Percentiles rank a stretch among this genome's conserved stretches.
These are phyloP conservation scores for Endomychus coccineus DNA, from an alignment of 2,888 invertebrate species.

Conservation along the genomic window DNA sequence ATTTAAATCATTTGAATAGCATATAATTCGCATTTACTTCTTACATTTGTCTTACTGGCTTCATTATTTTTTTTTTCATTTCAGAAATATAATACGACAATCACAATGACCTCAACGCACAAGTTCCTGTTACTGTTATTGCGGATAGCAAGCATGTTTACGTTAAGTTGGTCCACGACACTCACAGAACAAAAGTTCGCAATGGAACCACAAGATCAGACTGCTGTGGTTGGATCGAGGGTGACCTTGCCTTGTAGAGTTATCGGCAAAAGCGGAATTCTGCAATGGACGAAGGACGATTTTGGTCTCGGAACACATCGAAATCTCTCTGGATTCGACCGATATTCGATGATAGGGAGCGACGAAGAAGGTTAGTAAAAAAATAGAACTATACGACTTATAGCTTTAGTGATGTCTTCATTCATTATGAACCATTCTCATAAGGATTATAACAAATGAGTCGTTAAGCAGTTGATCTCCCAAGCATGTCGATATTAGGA, in stretches of 20 bases:
- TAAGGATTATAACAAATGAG: too few relatives aligned
- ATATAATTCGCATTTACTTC: slow-evolving; percentile 18
- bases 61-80: too few relatives aligned
- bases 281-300: slow-evolving; percentile 97
- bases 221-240: slow-evolving; percentile 79
- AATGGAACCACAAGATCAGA: slow-evolving; percentile 87
- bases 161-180: slow-evolving; percentile 20
- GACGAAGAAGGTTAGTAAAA: slow-evolving; percentile 84
- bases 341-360: slow-evolving; percentile 94
- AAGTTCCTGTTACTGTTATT: slow-evolving; percentile 40
- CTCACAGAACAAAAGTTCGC: slow-evolving; percentile 74
- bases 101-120: slow-evolving; percentile 36
- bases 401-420: too few relatives aligned
- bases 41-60: too few relatives aligned
- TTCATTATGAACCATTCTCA: too few relatives aligned
- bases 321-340: slow-evolving; percentile 82
- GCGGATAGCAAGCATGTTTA: slow-evolving; percentile 30
- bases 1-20: too few relatives aligned
- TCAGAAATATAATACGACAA: slow-evolving; percentile 25
- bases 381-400: too few relatives aligned
- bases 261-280: slow-evolving; percentile 76
- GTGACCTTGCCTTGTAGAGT: slow-evolving; percentile 88
- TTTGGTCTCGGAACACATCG: slow-evolving; percentile 90
- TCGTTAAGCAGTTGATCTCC: too few relatives aligned
- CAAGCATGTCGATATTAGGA: too few relatives aligned